Base-by-base conservation (phyloP, 2,797 vertebrate species). In the Xenopus petersii region DNA sequence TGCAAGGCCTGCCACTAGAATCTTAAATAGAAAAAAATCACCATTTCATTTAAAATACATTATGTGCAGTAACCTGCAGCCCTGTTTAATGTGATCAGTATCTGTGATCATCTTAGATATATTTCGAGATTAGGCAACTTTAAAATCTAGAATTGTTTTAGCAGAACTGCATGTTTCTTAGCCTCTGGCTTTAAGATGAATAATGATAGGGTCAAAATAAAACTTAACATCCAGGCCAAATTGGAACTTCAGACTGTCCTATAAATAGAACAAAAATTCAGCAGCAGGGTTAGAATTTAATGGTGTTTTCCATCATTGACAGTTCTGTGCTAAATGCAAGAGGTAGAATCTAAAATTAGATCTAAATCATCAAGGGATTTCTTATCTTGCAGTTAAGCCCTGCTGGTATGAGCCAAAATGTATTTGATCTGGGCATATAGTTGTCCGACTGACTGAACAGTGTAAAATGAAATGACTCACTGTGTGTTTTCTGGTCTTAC, bases 291-390 rank as follows among this genome's bases (percentile, higher is more conserved):
- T 71, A 10, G 73, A 78, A 81, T 83, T 84, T 82, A 67, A 26
- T 77, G 70, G 70, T 67, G 61, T 82, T 84, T 87, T 86, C 73
- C 81, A 72, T 86, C 89, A 89, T 84, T 84, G 82, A 77, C 51
- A 83, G 79, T 49, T 54, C 60, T 81, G 51, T 64, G 80, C 75
- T 79, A 85, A 80, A 81, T 83, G 70, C 78, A 84, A 75, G 74
- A 61, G 65, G 72, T 79, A 48, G 82, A 47, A 82, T 72, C 83
- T 81, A 84, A 84, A 82, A 85, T 85, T 83, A 84, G 47, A 17
- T 65, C 3, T n/a, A 7, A 75, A 71, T 81, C 68, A 79, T 63
- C 26, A 78, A 26, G 49, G 79, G 64, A 13, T 64, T 15, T 12
- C 64, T 11, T 67, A 72, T 12, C 62, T 71, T 51, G 33, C 21